Evolutionary conservation across 2,888 invertebrate species (phyloP).

Genomic region (Cephalotes varians): DNA sequence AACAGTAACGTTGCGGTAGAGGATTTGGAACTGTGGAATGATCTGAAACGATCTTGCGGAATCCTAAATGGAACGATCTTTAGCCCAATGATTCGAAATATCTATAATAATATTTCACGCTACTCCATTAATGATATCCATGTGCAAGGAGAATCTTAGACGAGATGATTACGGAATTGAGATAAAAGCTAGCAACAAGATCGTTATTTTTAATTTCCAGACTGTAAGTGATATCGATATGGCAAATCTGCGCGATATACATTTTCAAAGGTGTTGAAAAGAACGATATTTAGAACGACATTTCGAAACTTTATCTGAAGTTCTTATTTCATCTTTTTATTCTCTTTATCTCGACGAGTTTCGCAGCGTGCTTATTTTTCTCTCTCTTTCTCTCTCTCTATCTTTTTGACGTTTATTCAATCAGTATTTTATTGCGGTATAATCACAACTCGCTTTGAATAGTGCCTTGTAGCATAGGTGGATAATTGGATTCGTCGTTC

Average conservation of each 20-base stretch:
- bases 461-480: conserved; percentile 56
- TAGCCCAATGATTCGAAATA: background rate
- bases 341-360: background rate
- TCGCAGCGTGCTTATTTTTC: background rate
- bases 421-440: conserved; percentile 69
- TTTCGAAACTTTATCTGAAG: background rate
- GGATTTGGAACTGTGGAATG: conserved; percentile 21
- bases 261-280: background rate
- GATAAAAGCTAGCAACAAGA: background rate
- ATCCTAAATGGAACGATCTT: background rate
- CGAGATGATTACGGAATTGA: background rate
- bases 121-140: background rate
- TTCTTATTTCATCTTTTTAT: background rate
- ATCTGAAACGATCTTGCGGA: no score
- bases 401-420: conserved; percentile 59
- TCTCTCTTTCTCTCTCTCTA: background rate
- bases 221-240: background rate
- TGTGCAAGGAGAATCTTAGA: background rate
- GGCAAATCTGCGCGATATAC: background rate
- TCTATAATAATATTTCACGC: background rate
- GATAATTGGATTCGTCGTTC: conserved; percentile 74
- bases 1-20: background rate
- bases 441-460: conserved; percentile 68
- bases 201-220: background rate
- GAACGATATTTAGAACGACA: background rate